Evolutionary conservation across 2,113 vertebrate genomes (phyloP).

Genomic region (Sorex araneus): DNA sequence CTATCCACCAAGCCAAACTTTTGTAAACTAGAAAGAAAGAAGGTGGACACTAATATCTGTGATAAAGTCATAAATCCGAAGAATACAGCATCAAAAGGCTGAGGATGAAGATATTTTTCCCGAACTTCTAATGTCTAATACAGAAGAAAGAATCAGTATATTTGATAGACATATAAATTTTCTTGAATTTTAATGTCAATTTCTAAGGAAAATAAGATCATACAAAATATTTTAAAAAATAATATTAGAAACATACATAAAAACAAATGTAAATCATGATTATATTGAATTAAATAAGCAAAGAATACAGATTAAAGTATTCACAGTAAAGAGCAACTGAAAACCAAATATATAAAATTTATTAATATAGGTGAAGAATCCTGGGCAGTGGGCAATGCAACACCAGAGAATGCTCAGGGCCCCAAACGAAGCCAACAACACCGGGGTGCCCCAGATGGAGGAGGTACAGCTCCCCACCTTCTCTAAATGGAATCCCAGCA

Average conservation of each 20-base stretch:
- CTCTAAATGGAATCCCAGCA: no score
- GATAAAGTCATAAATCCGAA: conserved; percentile 19
- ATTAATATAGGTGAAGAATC: no score
- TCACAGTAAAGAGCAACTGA: not conserved
- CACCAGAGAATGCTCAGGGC: no score
- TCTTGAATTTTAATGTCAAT: not conserved
- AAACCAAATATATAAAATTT: not conserved
- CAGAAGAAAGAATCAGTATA: not conserved
- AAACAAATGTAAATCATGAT: not conserved
- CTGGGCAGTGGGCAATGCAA: no score
- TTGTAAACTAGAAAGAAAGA: conserved; percentile 8
- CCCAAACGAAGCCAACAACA: no score
- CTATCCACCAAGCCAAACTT: not conserved
- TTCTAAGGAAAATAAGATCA: not conserved
- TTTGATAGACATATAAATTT: not conserved
- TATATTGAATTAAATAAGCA: not conserved
- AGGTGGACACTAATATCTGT: not conserved
- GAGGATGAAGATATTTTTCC: not conserved
- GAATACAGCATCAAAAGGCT: not conserved
- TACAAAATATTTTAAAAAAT: conserved; percentile 24
- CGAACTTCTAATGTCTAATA: not conserved
- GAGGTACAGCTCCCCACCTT: no score
- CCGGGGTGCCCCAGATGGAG: no score
- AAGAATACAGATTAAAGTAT: not conserved
- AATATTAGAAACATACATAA: not conserved